Base-by-base conservation (phyloP, 2,113 vertebrate genomes). In the Scartelaos histophorus region DNA sequence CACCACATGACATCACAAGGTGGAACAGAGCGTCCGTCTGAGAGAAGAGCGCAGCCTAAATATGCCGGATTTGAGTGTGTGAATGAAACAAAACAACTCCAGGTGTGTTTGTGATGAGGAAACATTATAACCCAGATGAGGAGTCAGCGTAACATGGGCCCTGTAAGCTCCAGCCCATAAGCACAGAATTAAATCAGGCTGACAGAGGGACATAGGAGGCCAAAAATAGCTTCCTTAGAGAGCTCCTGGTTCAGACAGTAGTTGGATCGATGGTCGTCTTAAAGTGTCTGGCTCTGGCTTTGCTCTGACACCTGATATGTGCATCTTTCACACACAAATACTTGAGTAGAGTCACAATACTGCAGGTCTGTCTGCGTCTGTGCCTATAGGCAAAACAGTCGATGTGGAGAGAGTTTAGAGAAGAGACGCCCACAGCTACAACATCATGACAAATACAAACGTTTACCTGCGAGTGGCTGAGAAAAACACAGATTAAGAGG, bases 251-350 rank as follows among this genome's bases (percentile, higher is more conserved):
- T 43, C 38, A 66, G 34, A 43, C 38, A 3, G 51, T 11, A 7
- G 51, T 54, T 7, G 17, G n/a, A 47, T 66, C 38, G 47, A 47
- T 66, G 43, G 9, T 22, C 24, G 65, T 13, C 43, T 16, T 16
- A 13, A 6, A 46, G n/a, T 66, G 3, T 17, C 38, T 25, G 5
- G 38, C 3, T 47, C 24, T 22, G 22, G 43, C 65, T 24, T 47
- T 46, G 35, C 34, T 64, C 19, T 47, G 43, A 46, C 43, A 22
- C 38, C 19, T 47, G 46, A 47, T 15, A 66, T 66, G 13, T 66
- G 65, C 65, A 66, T 65, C 62, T 65, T n/a, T 65, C 19, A 65
- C 38, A 19, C 3, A 65, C 1, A 22, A 45, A 64, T n/a, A n/a
- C 25, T 38, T n/a, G 1, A 7, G n/a, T 19, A 6, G 16, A 35